phyloP scores from a whole-genome alignment of 2,888 invertebrate species.

The Patella depressa region DNA sequence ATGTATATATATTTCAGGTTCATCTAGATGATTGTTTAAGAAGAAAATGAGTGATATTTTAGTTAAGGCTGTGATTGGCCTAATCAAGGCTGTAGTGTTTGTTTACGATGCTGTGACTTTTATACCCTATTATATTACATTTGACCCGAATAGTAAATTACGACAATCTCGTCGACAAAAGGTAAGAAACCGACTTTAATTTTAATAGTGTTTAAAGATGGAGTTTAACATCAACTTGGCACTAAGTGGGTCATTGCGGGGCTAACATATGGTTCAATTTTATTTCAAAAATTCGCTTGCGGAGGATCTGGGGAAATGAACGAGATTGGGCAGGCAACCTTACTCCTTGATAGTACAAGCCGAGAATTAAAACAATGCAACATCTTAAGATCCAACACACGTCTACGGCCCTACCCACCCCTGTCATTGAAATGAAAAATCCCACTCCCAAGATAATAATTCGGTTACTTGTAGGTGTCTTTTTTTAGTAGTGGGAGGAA shows the following conservation, averaged over 20 bases:
- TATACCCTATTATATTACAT: conserved; percentile 88
- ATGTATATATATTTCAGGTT: too few relatives aligned
- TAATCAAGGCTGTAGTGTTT: conserved; percentile 73
- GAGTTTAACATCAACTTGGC: neutral
- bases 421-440: too few relatives aligned
- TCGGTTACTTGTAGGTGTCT: too few relatives aligned
- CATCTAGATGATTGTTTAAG: neutral
- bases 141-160: conserved; percentile 74
- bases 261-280: too few relatives aligned
- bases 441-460: too few relatives aligned
- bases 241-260: too few relatives aligned
- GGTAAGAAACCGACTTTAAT: conserved; percentile 44
- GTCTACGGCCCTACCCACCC: neutral
- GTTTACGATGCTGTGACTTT: conserved; percentile 92
- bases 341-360: neutral
- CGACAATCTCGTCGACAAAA: conserved; percentile 55
- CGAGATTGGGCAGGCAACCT: conserved; percentile 10
- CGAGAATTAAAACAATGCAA: neutral
- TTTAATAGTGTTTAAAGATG: neutral
- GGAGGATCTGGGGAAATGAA: neutral
- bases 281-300: too few relatives aligned
- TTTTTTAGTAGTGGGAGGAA: too few relatives aligned
- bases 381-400: too few relatives aligned
- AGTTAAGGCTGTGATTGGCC: conserved; percentile 45
- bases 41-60: conserved; percentile 51